Evolutionary conservation across 2,797 vertebrate species (phyloP).

Genomic region (Premnoplex brunnescens): DNA sequence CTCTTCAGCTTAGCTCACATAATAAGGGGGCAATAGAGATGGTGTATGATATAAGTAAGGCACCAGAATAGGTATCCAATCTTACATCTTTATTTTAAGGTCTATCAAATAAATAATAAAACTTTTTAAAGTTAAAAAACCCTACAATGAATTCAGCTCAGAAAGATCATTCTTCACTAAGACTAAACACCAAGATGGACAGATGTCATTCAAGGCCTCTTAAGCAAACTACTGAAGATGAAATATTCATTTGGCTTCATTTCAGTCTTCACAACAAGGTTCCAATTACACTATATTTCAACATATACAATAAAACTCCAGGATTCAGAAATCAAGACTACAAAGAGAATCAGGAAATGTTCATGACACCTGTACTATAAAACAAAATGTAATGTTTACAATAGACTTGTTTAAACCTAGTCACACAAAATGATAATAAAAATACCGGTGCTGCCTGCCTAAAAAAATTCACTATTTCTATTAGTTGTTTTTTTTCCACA

Average conservation of each 20-base stretch:
- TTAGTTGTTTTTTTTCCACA: background rate
- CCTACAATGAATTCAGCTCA: background rate
- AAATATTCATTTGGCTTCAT: background rate
- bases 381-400: background rate
- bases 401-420: background rate
- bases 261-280: background rate
- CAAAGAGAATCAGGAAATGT: background rate
- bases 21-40: background rate
- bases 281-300: background rate
- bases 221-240: background rate
- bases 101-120: background rate
- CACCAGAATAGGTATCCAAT: background rate
- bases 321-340: background rate
- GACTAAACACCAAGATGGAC: background rate
- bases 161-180: background rate
- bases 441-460: background rate
- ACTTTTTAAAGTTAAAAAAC: background rate
- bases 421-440: background rate
- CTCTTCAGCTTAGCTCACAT: background rate
- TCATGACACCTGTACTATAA: background rate
- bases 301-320: background rate
- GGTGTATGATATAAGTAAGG: background rate
- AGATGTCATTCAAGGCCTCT: background rate
- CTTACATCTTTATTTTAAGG: constrained; percentile 30
- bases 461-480: background rate